A percentile compares a stretch with the other conserved stretches of the same genome.
Conservation (phyloP, 1,140 invertebrate genomes). For the Planococcus citri region DNA sequence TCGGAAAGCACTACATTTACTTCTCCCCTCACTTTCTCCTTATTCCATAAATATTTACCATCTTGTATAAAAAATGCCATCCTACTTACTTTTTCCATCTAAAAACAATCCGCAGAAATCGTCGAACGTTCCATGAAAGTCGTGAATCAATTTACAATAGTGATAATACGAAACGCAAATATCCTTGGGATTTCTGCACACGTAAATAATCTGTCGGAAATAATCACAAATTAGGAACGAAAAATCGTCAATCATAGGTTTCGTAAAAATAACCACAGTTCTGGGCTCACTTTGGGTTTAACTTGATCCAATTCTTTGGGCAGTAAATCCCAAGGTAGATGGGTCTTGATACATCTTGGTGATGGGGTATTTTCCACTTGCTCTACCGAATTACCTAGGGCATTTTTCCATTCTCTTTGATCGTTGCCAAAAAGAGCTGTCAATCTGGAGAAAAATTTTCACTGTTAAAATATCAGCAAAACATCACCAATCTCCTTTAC, state of each 20-base stretch:
- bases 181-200: conserved; percentile 86
- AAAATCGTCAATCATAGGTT: no score
- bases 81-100: conserved; percentile 41
- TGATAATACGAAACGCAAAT: conserved; percentile 84
- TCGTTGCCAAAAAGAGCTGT: conserved; percentile 38
- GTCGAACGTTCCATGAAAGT: conserved; percentile 57
- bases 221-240: background rate
- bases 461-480: background rate
- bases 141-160: conserved; percentile 59
- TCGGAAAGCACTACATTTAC: no score
- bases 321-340: conserved; percentile 59
- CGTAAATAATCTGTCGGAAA: conserved; percentile 65
- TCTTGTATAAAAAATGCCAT: background rate
- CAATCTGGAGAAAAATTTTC: conserved; percentile 30
- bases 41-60: no score
- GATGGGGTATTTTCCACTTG: conserved; percentile 49
- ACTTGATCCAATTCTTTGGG: conserved; percentile 50
- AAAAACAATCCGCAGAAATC: conserved; percentile 69
- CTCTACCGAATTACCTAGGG: conserved; percentile 49
- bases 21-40: no score
- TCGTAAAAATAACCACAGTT: no score
- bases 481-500: no score
- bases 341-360: conserved; percentile 66
- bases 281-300: conserved; percentile 53
- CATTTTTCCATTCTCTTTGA: conserved; percentile 35